These are phyloP conservation scores for Capitulum mitella DNA, from an alignment of 2,888 invertebrate genomes.

Conservation along the genomic window DNA sequence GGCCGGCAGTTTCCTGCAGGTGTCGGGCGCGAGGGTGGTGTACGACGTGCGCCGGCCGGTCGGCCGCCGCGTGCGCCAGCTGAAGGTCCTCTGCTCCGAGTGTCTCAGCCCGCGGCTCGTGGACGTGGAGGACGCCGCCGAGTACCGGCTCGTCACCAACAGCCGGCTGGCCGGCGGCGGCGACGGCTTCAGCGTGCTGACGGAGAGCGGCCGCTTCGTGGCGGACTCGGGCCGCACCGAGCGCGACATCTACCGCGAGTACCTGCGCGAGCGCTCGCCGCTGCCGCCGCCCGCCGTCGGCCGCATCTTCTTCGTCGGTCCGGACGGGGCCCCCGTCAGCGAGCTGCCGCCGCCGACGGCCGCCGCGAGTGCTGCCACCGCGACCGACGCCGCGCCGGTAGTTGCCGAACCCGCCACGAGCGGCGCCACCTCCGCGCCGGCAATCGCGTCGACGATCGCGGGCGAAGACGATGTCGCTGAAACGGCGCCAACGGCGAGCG, in stretches of 20 bases:
- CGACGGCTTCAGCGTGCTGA: neutral
- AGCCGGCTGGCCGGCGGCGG: neutral
- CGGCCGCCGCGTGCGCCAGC: neutral
- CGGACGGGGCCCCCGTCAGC: no score
- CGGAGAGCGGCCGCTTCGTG: neutral
- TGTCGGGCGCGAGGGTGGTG: neutral
- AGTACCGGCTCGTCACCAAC: constrained; percentile 11
- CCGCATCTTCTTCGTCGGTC: neutral
- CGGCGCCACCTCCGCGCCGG: no score
- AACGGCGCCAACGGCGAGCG: no score
- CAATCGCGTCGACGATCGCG: no score
- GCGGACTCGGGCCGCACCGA: neutral
- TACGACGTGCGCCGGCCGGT: constrained; percentile 1
- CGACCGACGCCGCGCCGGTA: no score
- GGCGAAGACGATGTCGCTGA: no score
- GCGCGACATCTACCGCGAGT: constrained; percentile 9
- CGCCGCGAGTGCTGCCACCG: no score
- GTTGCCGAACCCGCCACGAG: no score
- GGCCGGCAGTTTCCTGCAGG: constrained; percentile 1
- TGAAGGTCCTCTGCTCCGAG: neutral
- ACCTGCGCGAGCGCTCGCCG: neutral
- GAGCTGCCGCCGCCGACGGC: no score
- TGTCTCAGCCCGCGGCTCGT: neutral
- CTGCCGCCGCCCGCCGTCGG: neutral
- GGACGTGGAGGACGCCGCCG: neutral